Evolutionary conservation across 64 coral and sea anemone species (phyloP), one percentile per base, ranked within the genome.

Genomic region (Anthopleura sola): DNA sequence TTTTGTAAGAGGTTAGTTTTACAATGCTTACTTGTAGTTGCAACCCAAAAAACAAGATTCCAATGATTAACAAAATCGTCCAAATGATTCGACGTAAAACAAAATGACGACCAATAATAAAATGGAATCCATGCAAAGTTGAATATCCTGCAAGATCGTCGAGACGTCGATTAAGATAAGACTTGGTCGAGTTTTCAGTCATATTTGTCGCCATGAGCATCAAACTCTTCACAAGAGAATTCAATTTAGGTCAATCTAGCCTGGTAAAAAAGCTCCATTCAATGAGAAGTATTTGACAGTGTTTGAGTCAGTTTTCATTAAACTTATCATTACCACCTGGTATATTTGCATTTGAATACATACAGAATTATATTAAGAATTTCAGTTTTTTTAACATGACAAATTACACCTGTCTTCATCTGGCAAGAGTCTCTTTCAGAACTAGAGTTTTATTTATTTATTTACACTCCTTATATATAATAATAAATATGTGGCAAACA

Each of bases 81-180:
- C 88, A 90, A 51, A 90, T 76, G 23, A 90, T 58, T 31, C 81
- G 69, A n/a, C 88, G 81, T 75, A 90, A 84, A 3, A 51, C 28
- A 51, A 36, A 76, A 3, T 23, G 55, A 12, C 58, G 51, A 31
- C 71, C 80, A 24, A 84, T 31, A 12, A 90, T 39, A 32, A 90
- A 90, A 58, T 90, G 88, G n/a, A 84, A 83, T 3, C 88, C 88
- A 19, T 90, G 88, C 7, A 90, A 54, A 12, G 60, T 84, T 31
- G 88, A 84, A 40, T 90, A 90, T 3, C 60, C 68, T 13, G 32
- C 31, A 38, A 37, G 38, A 6, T 78, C 75, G 5, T 37, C 39
- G 33, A 78, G 17, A 20, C 19, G 32, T 78, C 28, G 75, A 68
- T 23, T 20, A 3, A 23, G 19, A 58, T 3, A 68, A 78, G 75